Evolutionary conservation across 2,888 invertebrate species (phyloP).

Genomic region (Drosophila anomelani): DNA sequence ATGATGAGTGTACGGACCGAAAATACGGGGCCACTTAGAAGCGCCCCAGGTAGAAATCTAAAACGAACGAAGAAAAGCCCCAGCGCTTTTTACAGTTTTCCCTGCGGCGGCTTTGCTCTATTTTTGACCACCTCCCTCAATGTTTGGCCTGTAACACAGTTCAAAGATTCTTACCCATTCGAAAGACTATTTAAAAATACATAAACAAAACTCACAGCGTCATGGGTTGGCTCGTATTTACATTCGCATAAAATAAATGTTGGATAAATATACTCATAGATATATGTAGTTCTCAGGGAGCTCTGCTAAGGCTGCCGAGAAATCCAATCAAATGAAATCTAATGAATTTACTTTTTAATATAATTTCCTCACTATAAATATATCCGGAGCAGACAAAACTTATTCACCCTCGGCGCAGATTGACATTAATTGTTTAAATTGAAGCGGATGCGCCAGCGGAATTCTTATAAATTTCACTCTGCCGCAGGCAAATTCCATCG

Average conservation of each 20-base stretch:
- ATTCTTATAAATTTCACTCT: constrained; percentile 33
- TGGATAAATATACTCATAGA: constrained; percentile 35
- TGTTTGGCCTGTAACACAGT: constrained; percentile 50
- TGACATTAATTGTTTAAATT: constrained; percentile 76
- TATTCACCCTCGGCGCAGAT: constrained; percentile 54
- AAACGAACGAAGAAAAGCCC: constrained; percentile 10
- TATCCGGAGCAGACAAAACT: constrained; percentile 43
- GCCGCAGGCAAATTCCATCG: constrained; percentile 12
- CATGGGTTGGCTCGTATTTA: constrained; percentile 48
- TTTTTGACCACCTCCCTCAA: constrained; percentile 44
- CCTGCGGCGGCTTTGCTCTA: constrained; percentile 36
- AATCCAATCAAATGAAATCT: constrained; percentile 44
- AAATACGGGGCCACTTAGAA: constrained; percentile 49
- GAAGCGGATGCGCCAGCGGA: constrained; percentile 31
- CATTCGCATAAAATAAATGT: constrained; percentile 52
- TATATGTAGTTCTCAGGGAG: constrained; percentile 13
- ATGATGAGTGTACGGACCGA: constrained; percentile 58
- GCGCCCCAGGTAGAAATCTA: constrained; percentile 39
- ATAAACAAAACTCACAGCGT: constrained; percentile 38
- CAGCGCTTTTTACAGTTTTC: constrained; percentile 21
- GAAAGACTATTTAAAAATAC: constrained; percentile 42
- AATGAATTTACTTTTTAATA: constrained; percentile 37
- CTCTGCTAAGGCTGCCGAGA: neutral
- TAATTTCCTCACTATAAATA: constrained; percentile 26
- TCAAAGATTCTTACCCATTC: constrained; percentile 43